Conservation (phyloP, 2,888 invertebrate genomes). For the Luperina testacea region DNA sequence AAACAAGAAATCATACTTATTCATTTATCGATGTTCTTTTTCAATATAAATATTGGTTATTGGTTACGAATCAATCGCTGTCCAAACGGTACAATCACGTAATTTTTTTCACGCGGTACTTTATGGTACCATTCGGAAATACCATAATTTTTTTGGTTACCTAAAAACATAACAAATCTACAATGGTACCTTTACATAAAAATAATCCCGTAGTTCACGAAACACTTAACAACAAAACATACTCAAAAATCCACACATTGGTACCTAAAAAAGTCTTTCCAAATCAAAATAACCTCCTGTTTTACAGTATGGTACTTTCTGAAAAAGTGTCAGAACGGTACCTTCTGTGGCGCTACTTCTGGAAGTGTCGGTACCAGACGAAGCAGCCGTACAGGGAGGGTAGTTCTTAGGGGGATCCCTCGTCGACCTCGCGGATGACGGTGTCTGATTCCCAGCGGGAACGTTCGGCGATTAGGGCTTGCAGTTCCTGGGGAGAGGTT, state of each 20-base stretch:
- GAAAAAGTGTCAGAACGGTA: slow-evolving; percentile 29
- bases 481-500: slow-evolving; percentile 86
- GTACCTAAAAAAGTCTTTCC: slow-evolving; percentile 46
- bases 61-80: slow-evolving; percentile 2
- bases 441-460: slow-evolving; percentile 92
- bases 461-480: slow-evolving; percentile 90
- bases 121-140: slow-evolving; percentile 31
- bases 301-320: slow-evolving; percentile 42
- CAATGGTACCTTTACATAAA: slow-evolving; percentile 22
- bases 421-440: slow-evolving; percentile 93
- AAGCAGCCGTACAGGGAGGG: slow-evolving; percentile 67
- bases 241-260: slow-evolving; percentile 20
- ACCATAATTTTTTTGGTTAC: neutral
- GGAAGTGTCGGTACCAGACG: slow-evolving; percentile 69
- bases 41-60: neutral
- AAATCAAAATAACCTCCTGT: slow-evolving; percentile 42
- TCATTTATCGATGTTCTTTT: neutral
- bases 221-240: slow-evolving; percentile 24
- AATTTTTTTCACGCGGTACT: slow-evolving; percentile 25
- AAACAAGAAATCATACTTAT: neutral
- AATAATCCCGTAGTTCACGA: slow-evolving; percentile 13
- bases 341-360: slow-evolving; percentile 48
- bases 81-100: neutral
- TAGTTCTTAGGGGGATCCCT: slow-evolving; percentile 87
- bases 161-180: slow-evolving; percentile 3